Evolutionary conservation across 2,797 vertebrate genomes (phyloP).

Genomic region (Falco naumanni): DNA sequence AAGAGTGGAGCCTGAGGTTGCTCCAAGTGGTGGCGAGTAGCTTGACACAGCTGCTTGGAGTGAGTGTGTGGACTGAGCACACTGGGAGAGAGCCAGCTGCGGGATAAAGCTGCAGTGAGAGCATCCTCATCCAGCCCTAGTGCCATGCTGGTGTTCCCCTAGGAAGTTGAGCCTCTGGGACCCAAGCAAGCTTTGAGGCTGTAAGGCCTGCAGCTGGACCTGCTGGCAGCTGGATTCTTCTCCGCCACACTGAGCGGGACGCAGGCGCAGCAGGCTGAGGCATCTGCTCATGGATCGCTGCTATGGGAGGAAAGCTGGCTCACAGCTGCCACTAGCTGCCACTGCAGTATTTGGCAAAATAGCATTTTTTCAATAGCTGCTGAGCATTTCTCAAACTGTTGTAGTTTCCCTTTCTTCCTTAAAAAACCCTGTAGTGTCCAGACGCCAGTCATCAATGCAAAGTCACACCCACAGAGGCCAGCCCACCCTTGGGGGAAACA

Average conservation of each 20-base stretch:
- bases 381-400: not conserved
- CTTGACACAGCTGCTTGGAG: accelerated
- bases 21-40: not conserved
- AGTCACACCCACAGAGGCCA: not conserved
- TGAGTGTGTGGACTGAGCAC: accelerated
- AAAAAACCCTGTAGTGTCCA: not conserved
- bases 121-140: not conserved
- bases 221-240: not conserved
- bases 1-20: not conserved
- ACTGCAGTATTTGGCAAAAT: not conserved
- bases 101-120: not conserved
- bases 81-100: not conserved
- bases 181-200: not conserved
- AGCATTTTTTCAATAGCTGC: not conserved
- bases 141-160: not conserved
- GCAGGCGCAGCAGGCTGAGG: accelerated
- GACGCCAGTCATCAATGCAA: not conserved
- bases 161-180: not conserved
- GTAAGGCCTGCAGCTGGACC: not conserved
- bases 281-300: not conserved
- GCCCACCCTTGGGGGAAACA: not conserved
- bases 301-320: not conserved
- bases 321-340: not conserved
- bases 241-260: not conserved
- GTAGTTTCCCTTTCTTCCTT: not conserved